Conservation (phyloP, 2,797 vertebrate genomes). For the Gymnodraco acuticeps region DNA sequence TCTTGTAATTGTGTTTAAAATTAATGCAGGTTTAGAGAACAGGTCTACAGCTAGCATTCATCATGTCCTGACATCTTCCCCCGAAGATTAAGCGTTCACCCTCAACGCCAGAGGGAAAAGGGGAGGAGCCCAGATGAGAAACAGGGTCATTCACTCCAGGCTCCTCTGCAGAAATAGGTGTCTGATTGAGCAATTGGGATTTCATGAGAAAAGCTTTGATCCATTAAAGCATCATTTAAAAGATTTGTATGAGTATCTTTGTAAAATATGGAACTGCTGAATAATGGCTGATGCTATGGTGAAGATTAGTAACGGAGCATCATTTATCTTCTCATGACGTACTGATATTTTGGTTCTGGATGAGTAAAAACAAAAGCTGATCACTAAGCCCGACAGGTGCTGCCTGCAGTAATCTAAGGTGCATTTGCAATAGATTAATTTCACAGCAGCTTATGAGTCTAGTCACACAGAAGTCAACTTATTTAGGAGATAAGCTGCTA, state of each 20-base stretch:
- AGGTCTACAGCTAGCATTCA: constrained; percentile 73
- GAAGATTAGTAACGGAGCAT: constrained; percentile 33
- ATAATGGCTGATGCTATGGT: constrained; percentile 33
- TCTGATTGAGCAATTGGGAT: constrained; percentile 70
- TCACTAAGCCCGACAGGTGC: constrained; percentile 50
- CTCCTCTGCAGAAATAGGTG: constrained; percentile 64
- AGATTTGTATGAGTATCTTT: constrained; percentile 52
- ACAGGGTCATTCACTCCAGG: constrained; percentile 77
- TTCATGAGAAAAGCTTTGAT: constrained; percentile 61
- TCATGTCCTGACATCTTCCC: constrained; percentile 79
- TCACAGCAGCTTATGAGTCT: constrained; percentile 30
- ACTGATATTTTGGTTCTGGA: constrained; percentile 39
- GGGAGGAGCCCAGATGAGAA: constrained; percentile 75
- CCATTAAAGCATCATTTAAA: constrained; percentile 49
- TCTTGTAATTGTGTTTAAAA: constrained; percentile 77
- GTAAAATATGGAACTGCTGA: constrained; percentile 37
- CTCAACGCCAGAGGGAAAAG: constrained; percentile 64
- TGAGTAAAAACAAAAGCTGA: constrained; percentile 42
- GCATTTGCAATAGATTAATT: constrained; percentile 50
- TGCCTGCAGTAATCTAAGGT: constrained; percentile 49
- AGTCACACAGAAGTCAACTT: constrained; percentile 40
- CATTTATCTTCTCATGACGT: constrained; percentile 35
- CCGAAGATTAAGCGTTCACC: constrained; percentile 78
- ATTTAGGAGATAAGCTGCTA: constrained; percentile 53
- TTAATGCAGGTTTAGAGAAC: constrained; percentile 79